Percentiles rank a stretch among this genome's conserved stretches.
Evolutionary conservation across 2,113 vertebrate species (phyloP).

Genomic region (Caretta caretta): DNA sequence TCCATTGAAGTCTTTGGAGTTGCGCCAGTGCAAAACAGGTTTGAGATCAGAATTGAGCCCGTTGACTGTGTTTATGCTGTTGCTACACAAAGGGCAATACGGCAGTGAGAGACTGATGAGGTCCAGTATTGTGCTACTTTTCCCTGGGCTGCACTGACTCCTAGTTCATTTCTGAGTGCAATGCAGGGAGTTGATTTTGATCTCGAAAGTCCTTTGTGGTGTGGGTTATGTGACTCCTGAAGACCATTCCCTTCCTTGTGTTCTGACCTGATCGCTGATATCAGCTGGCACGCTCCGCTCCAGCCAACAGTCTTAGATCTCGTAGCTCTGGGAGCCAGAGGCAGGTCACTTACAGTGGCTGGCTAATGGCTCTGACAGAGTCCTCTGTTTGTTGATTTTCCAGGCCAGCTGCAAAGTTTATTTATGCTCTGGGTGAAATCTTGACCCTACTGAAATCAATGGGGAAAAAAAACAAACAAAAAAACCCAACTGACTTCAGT

Average conservation of each 20-base stretch:
- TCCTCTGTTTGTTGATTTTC: neutral
- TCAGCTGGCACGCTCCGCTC: no score
- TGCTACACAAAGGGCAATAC: conserved; percentile 19
- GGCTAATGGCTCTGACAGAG: neutral
- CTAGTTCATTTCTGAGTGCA: accelerated
- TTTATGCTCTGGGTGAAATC: neutral
- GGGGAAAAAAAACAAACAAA: neutral
- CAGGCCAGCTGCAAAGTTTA: neutral
- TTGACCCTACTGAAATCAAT: neutral
- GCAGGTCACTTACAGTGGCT: neutral
- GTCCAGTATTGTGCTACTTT: accelerated
- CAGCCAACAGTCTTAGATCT: neutral
- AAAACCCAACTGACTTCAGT: neutral
- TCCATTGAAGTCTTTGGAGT: neutral
- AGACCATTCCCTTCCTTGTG: neutral
- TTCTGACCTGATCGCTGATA: neutral
- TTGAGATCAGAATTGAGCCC: neutral
- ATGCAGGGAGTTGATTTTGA: neutral
- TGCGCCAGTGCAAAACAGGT: neutral
- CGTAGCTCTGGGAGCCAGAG: neutral
- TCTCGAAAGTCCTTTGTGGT: neutral
- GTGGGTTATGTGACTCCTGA: neutral
- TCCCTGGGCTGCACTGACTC: accelerated
- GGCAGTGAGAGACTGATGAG: conserved; percentile 16
- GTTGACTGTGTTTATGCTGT: conserved; percentile 1